A percentile compares a stretch with the other conserved stretches of the same genome.
These are phyloP conservation scores for Leptosomus discolor DNA, from an alignment of 2,113 vertebrate species.

Conservation along the genomic window DNA sequence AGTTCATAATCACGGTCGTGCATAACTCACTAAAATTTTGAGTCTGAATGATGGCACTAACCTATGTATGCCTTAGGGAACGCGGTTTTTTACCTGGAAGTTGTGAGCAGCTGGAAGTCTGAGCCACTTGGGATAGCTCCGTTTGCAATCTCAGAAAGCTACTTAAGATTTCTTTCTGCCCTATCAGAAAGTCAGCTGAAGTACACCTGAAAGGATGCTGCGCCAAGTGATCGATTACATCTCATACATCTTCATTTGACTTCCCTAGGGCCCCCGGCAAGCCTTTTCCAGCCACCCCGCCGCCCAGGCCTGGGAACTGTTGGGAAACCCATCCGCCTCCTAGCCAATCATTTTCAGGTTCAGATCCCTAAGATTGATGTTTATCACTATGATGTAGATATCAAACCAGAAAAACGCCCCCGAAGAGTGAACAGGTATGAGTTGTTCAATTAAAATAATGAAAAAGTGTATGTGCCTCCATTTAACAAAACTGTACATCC, in stretches of 20 bases:
- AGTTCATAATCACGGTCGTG: background rate
- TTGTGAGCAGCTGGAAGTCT: background rate
- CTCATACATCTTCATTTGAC: background rate
- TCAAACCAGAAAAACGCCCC: slow-evolving; percentile 98
- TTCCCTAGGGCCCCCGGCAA: slow-evolving; percentile 85
- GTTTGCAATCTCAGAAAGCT: background rate
- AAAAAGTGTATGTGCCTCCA: background rate
- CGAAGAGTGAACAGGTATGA: slow-evolving; percentile 95
- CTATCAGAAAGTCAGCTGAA: background rate
- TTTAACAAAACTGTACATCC: background rate
- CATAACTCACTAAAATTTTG: background rate
- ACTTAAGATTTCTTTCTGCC: background rate
- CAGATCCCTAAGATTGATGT: slow-evolving; percentile 99
- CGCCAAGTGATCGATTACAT: background rate
- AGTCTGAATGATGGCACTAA: background rate
- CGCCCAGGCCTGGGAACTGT: slow-evolving; percentile 96
- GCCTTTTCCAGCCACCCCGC: slow-evolving; percentile 95
- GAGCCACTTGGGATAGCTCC: background rate
- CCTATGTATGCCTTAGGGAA: background rate
- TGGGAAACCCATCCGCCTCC: slow-evolving; percentile 95
- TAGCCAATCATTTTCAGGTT: slow-evolving; percentile 99
- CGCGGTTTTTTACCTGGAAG: rapidly evolving
- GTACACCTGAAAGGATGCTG: background rate
- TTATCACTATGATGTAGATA: slow-evolving; percentile 99
- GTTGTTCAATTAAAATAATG: background rate